Conservation (phyloP, 1,140 invertebrate species). For the Caenorhabditis brenneri region DNA sequence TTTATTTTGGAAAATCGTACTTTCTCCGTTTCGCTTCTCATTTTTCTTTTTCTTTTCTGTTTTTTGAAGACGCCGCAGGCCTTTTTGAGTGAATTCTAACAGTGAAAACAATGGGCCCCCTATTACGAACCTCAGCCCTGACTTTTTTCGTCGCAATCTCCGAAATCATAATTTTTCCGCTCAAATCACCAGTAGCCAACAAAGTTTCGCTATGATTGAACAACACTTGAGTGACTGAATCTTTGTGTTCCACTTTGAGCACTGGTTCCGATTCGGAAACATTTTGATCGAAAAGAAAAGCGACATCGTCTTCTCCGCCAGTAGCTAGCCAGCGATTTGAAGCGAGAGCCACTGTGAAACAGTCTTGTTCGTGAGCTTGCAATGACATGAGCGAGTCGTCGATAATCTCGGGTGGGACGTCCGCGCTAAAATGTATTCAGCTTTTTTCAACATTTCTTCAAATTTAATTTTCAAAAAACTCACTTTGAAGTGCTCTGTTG, state of each 20-base stretch:
- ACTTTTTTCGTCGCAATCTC: constrained; percentile 26
- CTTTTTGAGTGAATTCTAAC: too few relatives aligned
- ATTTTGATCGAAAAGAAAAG: constrained; percentile 55
- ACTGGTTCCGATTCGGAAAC: constrained; percentile 41
- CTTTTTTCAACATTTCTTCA: neutral
- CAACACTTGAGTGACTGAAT: constrained; percentile 53
- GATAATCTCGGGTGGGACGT: constrained; percentile 51
- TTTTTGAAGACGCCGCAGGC: too few relatives aligned
- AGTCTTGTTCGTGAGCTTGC: constrained; percentile 49
- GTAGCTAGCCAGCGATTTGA: constrained; percentile 48
- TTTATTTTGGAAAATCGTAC: too few relatives aligned
- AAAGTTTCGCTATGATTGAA: constrained; percentile 55
- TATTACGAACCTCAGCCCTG: constrained; percentile 37
- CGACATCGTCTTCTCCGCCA: constrained; percentile 58
- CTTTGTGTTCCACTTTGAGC: constrained; percentile 53
- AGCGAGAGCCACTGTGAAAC: constrained; percentile 46
- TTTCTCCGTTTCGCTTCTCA: too few relatives aligned
- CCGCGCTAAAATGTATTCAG: constrained; percentile 25
- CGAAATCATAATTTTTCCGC: constrained; percentile 58
- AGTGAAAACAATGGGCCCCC: neutral
- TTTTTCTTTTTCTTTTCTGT: too few relatives aligned
- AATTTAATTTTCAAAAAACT: neutral
- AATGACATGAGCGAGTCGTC: constrained; percentile 43
- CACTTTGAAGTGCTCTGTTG: constrained; percentile 48
- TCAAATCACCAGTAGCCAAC: constrained; percentile 59